Conservation (phyloP, 2,113 vertebrate species). For the Tauraco erythrolophus region DNA sequence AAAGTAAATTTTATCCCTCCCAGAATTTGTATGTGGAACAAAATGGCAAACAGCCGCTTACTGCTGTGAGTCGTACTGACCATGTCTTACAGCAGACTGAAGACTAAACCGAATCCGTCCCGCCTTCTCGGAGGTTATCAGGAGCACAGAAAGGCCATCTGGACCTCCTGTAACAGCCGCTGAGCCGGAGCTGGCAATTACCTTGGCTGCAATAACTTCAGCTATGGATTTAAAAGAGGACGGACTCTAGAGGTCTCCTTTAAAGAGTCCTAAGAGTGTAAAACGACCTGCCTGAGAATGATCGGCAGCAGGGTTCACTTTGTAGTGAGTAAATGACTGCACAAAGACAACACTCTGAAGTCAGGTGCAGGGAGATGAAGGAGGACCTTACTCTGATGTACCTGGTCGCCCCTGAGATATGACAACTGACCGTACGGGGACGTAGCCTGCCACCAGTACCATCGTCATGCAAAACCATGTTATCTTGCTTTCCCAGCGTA, state of each 20-base stretch:
- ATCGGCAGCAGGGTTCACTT: not conserved
- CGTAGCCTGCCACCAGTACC: not conserved
- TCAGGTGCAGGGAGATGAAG: not conserved
- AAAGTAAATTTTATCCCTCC: slow-evolving; percentile 25
- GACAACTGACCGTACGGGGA: not conserved
- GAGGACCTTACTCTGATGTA: not conserved
- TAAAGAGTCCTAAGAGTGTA: not conserved
- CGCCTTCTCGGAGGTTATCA: not conserved
- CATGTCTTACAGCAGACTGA: not conserved
- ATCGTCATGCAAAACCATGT: not conserved
- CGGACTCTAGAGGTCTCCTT: not conserved
- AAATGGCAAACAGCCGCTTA: not conserved
- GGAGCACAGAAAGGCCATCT: slow-evolving; percentile 18
- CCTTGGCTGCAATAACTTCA: not conserved
- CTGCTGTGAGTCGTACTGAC: not conserved
- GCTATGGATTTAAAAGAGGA: not conserved
- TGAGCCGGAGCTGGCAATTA: not conserved
- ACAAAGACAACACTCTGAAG: not conserved
- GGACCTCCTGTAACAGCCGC: not conserved
- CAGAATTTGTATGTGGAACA: not conserved
- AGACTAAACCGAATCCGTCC: not conserved
- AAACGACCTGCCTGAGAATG: not conserved
- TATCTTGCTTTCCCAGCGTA: not conserved
- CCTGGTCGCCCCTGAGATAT: not conserved
- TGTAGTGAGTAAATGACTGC: not conserved